Conservation (phyloP, 2,113 vertebrate species). For the Dipodomys spectabilis region DNA sequence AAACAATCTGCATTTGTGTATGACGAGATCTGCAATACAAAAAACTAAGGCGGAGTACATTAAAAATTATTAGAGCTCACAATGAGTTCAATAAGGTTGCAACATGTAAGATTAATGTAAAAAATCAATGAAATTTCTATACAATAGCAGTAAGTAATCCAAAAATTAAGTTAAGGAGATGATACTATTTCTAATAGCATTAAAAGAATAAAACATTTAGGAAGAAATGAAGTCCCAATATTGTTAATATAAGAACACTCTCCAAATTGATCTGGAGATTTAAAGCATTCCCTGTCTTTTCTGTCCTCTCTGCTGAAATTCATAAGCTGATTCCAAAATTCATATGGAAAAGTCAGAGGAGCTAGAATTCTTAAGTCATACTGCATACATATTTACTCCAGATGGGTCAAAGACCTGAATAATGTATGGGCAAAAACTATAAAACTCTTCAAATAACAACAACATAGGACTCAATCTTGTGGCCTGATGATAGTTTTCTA, state of each 20-base stretch:
- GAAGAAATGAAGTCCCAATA: neutral
- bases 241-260: neutral
- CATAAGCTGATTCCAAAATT: neutral
- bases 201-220: slow-evolving; percentile 19
- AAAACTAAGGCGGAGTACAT: neutral
- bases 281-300: neutral
- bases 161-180: neutral
- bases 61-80: neutral
- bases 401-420: neutral
- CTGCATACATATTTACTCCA: neutral
- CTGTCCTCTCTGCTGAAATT: neutral
- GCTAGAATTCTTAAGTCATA: neutral
- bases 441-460: neutral
- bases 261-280: neutral
- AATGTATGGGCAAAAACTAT: neutral
- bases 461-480: neutral
- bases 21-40: neutral
- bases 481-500: neutral
- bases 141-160: neutral
- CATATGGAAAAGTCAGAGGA: neutral
- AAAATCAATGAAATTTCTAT: slow-evolving; percentile 12
- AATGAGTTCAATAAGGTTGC: neutral
- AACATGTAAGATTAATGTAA: neutral
- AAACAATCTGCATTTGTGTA: neutral
- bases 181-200: neutral